Evolutionary conservation across 2,888 invertebrate genomes (phyloP), one percentile per base, ranked within the genome.

Genomic region (Pelosia muscerda): DNA sequence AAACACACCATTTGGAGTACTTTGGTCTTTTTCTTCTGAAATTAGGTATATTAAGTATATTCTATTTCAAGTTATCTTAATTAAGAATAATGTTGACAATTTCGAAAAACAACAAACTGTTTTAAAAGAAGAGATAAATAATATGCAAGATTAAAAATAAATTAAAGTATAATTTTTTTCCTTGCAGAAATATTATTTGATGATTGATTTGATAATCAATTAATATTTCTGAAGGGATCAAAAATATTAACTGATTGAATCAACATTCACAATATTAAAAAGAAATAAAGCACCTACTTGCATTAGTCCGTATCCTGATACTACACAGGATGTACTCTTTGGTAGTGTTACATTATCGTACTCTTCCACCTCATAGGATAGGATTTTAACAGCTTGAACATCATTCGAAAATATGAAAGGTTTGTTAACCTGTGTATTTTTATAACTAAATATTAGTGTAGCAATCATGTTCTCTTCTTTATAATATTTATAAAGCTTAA

Each of bases 241-340:
- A 0, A 34, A 34, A 34, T 34, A 34, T 34, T 34, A 13, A 34
- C 13, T 34, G 13, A 34, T 34, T 11, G 11, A 6, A 34, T 11
- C 11, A 34, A 2, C 1, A 1, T 11, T 34, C 11, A 11, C 34
- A 34, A 34, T 34, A 34, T 34, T 34, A 34, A 34, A 11, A 34
- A 22, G 9, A 54, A 26, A 57, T n/a, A 19, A 28, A n/a, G 8
- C 26, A 22, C 59, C 23, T 34, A 59, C 59, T 23, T 59, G 23
- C 22, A 59, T 38, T 6, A 59, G 23, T 59, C 59, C 59, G 38
- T 22, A 59, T 59, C 59, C 59, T 22, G 59, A 38, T 13, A 59
- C 34, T 22, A 59, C 22, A 4, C 59, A 59, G 0, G 8, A 23
- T 59, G 59, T 34, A 22, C 15, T 13, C 13, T 31, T 23, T 23